Base-by-base conservation (phyloP, 2,797 vertebrate genomes). In the Heterohyrax brucei region DNA sequence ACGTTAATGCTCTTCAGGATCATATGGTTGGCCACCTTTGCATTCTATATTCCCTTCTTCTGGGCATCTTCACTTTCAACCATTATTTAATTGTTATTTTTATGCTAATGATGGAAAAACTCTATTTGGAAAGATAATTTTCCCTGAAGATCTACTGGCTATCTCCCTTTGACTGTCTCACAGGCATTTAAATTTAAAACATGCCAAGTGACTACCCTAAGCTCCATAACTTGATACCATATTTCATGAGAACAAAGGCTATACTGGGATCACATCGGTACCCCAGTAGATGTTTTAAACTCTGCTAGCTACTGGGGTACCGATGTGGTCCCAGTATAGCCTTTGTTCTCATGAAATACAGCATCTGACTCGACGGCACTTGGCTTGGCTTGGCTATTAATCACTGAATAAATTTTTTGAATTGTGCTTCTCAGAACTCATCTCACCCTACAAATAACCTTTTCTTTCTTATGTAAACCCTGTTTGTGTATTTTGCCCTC, bases 21-120 rank as follows among this genome's bases (percentile, higher is more conserved):
- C 10, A 30, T 61, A 13, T 56, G 33, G 10, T 80, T 66, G 79
- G 21, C 16, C 21, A 46, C 56, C 2, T 89, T 68, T 28, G 86
- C 28, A 91, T 56, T 73, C 46, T 87, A 56, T 13, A 86, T 22
- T 0, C 19, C 61, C 30, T 61, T 50, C 62, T 90, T 62, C 64
- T 72, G 21, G 79, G n/a, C 44, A 44, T 10, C 66, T 24, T 82
- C 19, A 33, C 12, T 89, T 86, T 80, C 86, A 10, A 13, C 33
- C 33, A 48, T 72, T 5, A 64, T 94, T 64, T 86, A 90, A 80
- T 46, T 80, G 21, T 14, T 80, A 56, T 61, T 48, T 91, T 66
- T 73, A 44, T 86, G 66, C 56, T 80, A 21, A 89, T 89, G 1
- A n/a, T 21, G 64, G 28, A 75, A 30, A 94, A 66, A 81, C 46